Conservation (phyloP, 2,113 vertebrate species). For the Ia io region DNA sequence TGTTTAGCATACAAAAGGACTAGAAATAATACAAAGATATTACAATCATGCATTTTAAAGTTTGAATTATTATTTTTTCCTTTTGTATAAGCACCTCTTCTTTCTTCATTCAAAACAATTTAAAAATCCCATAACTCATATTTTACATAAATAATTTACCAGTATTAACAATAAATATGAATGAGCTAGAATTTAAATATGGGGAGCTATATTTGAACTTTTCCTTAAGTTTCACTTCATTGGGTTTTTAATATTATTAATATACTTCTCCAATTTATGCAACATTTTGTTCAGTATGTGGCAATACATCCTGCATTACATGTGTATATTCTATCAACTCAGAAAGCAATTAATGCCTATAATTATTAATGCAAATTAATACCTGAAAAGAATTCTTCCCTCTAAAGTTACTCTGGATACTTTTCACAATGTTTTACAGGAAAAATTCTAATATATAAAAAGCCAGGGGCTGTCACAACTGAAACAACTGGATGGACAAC, state of each 20-base stretch:
- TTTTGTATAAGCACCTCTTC: background rate
- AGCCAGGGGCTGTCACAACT: no score
- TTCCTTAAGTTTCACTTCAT: background rate
- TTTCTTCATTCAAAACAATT: background rate
- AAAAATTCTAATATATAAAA: background rate
- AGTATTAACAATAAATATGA: background rate
- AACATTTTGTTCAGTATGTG: background rate
- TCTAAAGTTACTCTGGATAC: background rate
- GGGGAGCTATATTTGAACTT: background rate
- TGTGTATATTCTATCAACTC: no score
- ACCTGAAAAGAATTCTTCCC: background rate
- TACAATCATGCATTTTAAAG: background rate
- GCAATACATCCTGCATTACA: rapidly evolving
- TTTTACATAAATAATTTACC: constrained; percentile 8
- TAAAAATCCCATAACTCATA: background rate
- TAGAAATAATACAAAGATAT: background rate
- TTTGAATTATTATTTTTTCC: background rate
- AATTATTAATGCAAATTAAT: background rate
- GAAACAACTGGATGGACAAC: no score
- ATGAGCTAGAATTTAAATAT: background rate
- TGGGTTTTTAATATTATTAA: background rate
- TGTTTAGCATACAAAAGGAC: background rate
- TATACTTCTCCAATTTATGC: background rate
- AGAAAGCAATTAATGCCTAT: background rate
- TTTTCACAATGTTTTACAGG: background rate